Evolutionary conservation across 2,113 vertebrate genomes (phyloP).

Genomic region (Andinoacara biseriatus): DNA sequence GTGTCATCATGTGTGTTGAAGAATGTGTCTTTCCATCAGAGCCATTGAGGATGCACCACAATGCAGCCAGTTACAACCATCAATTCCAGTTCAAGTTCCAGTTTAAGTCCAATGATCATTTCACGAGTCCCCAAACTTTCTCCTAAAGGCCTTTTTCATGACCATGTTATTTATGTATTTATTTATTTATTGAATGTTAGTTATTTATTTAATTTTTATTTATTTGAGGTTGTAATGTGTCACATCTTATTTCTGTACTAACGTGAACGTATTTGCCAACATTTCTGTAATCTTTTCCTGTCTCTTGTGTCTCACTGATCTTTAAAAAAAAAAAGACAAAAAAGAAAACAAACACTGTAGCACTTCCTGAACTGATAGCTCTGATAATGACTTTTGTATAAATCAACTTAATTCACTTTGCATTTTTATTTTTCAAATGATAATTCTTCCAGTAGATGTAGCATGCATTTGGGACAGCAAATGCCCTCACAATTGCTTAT

Average conservation of each 20-base stretch:
- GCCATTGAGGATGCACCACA: slow-evolving; percentile 52
- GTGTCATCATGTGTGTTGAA: slow-evolving; percentile 47
- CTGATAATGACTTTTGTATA: slow-evolving; percentile 57
- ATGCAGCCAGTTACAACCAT: slow-evolving; percentile 54
- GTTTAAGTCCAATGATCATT: slow-evolving; percentile 40
- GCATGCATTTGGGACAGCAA: slow-evolving; percentile 59
- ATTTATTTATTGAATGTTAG: slow-evolving; percentile 86
- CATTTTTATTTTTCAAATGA: slow-evolving; percentile 30
- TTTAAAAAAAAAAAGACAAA: slow-evolving; percentile 34
- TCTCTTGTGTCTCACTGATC: slow-evolving; percentile 57
- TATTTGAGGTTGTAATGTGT: slow-evolving; percentile 72
- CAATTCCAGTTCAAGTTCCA: slow-evolving; percentile 46
- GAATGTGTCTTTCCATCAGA: slow-evolving; percentile 56
- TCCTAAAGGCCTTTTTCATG: slow-evolving; percentile 60
- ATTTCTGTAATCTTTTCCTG: slow-evolving; percentile 52
- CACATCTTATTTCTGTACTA: slow-evolving; percentile 62
- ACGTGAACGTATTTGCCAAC: slow-evolving; percentile 67
- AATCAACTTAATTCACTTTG: slow-evolving; percentile 34
- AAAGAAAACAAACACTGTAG: slow-evolving; percentile 60
- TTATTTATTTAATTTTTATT: slow-evolving; percentile 84
- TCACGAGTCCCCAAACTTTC: slow-evolving; percentile 46
- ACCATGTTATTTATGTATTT: slow-evolving; percentile 85
- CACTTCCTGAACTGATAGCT: slow-evolving; percentile 64
- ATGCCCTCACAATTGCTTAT: slow-evolving; percentile 25
- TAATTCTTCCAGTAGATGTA: slow-evolving; percentile 77